These are phyloP conservation scores for Actias luna DNA, from an alignment of 2,888 invertebrate species.

Conservation along the genomic window DNA sequence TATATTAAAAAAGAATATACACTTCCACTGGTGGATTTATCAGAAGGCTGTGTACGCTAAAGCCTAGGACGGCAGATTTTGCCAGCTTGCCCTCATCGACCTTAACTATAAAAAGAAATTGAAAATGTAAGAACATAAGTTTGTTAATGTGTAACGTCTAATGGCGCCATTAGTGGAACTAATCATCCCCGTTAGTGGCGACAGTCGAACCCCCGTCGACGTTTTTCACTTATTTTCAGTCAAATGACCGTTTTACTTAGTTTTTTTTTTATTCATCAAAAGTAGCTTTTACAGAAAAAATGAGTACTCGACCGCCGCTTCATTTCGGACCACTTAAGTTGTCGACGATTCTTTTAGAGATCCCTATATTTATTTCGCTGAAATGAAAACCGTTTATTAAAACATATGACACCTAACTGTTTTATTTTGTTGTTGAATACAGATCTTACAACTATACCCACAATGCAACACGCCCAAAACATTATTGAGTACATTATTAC, in stretches of 20 bases:
- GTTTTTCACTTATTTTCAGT: constrained; percentile 8
- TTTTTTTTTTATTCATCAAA: constrained; percentile 29
- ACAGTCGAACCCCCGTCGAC: constrained; percentile 30
- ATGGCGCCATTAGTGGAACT: constrained; percentile 68
- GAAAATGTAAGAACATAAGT: constrained; percentile 3
- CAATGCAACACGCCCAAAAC: no score
- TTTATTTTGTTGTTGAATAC: no score
- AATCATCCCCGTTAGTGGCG: constrained; percentile 66
- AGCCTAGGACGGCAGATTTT: no score
- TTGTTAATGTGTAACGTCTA: constrained; percentile 36
- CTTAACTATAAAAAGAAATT: no score
- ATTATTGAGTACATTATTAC: no score
- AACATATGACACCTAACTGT: not conserved
- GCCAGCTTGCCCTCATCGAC: no score
- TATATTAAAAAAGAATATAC: no score
- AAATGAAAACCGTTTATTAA: not conserved
- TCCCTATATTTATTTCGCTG: not conserved
- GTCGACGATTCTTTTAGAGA: constrained; percentile 49
- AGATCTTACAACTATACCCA: no score
- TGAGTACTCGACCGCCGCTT: constrained; percentile 54
- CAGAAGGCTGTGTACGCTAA: no score
- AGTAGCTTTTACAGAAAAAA: constrained; percentile 67
- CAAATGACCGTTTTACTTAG: constrained; percentile 53
- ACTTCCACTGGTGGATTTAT: no score
- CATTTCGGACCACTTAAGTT: constrained; percentile 70